Base-by-base conservation (phyloP, 2,113 vertebrate species). In the Phalacrocorax aristotelis region DNA sequence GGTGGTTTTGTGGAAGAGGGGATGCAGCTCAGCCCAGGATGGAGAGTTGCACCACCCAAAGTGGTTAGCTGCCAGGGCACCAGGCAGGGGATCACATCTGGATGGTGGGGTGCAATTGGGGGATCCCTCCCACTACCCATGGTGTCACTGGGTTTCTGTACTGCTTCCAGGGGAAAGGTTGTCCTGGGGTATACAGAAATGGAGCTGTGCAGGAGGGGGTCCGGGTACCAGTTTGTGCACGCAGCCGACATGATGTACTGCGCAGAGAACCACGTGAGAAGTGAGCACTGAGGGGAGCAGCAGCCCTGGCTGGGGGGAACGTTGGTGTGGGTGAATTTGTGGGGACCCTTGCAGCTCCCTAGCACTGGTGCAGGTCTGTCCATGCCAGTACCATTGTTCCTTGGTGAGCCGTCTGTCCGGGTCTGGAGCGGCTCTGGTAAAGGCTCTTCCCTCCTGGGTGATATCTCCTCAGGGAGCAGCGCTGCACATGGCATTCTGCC, bases 211-310 rank as follows among this genome's bases (percentile, higher is more conserved):
- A 97, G 96, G 88, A 97, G 54, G 32, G 98, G 98, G 6, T 98
- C 98, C 0, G 98, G 98, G 3, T 99, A 99, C 95, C 98, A 99
- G 90, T 98, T 99, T 89, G 97, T 99, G 95, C 98, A 99, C 0
- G 96, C 95, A 0, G 98, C 98, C 0, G 98, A 99, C 72, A 95
- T 98, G 98, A 98, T 98, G 98, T 46, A 98, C 97, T 98, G 98
- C 0, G 98, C 98, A 0, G 98, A 99, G 91, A 98, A 93, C 52
- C 98, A 99, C 7, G 9, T 98, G 6, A 98, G 95, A 69, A 98
- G 98, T 99, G 97, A 71, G 98, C 97, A 18, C 27, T 17, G 27
- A 10, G n/a, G 36, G 23, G 13, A 57, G 22, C 17, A 34, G 9
- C 6, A 6, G 36, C 9, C 12, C 48, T 27, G 17, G 29, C 38